phyloP scores from a whole-genome alignment of 2,888 invertebrate species.

The Podabrus alpinus region DNA sequence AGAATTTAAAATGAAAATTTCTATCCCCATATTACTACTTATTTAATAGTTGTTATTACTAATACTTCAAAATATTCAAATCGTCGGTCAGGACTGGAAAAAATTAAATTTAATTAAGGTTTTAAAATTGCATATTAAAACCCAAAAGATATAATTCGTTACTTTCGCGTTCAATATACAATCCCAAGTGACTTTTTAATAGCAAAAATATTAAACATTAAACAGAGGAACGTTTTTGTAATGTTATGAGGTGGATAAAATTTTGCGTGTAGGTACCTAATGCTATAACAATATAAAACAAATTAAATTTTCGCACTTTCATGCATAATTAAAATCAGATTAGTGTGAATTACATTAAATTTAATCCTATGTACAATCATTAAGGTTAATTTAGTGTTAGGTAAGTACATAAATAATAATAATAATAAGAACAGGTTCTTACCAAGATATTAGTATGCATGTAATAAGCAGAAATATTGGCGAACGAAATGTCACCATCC shows the following conservation, averaged over 20 bases:
- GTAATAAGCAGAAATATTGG: conserved; percentile 19
- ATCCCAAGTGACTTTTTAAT: too few species aligned
- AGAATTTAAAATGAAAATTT: not conserved
- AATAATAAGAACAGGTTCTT: conserved; percentile 10
- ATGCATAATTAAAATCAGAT: not conserved
- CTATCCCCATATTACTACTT: not conserved
- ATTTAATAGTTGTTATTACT: too few species aligned
- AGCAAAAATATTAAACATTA: too few species aligned
- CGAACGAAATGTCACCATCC: conserved; percentile 29
- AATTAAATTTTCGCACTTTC: not conserved
- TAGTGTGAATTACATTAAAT: conserved; percentile 1
- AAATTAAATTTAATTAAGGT: too few species aligned
- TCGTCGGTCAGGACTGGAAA: too few species aligned
- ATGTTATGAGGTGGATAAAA: too few species aligned
- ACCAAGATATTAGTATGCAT: conserved; percentile 23
- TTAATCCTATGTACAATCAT: not conserved
- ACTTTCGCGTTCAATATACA: too few species aligned
- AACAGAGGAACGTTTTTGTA: too few species aligned
- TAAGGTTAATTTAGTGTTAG: not conserved
- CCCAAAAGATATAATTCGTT: too few species aligned
- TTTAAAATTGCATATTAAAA: too few species aligned
- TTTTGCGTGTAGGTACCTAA: too few species aligned
- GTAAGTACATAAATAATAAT: not conserved
- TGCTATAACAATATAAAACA: not conserved
- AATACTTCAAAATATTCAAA: not conserved